A percentile compares a stretch with the other conserved stretches of the same genome.
phyloP scores from a whole-genome alignment of 2,888 invertebrate species.

The Geotrupes spiniger region DNA sequence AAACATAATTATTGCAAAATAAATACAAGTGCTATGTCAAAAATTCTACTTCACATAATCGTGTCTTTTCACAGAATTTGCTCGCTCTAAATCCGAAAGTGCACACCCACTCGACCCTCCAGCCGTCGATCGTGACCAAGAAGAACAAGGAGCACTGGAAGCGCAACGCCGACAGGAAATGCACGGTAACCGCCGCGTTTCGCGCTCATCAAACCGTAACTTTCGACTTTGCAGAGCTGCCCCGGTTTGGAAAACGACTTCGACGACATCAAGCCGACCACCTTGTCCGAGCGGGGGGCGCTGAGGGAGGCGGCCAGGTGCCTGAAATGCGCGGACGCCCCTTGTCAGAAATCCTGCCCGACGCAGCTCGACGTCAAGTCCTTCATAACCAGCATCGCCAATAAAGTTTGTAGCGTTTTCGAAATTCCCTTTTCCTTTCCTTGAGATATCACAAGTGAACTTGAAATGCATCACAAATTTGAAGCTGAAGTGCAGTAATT shows the following conservation, averaged over 20 bases:
- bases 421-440: constrained; percentile 7
- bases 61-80: constrained; percentile 73
- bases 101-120: constrained; percentile 69
- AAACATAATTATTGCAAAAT: too few relatives aligned
- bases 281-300: constrained; percentile 92
- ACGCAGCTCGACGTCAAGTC: constrained; percentile 96
- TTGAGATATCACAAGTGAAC: too few relatives aligned
- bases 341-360: constrained; percentile 98
- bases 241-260: constrained; percentile 80
- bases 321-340: constrained; percentile 92
- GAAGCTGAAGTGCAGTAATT: not conserved
- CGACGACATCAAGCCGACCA: constrained; percentile 96
- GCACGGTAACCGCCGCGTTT: constrained; percentile 66
- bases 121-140: constrained; percentile 86
- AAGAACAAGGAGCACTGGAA: constrained; percentile 92
- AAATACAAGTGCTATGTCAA: too few relatives aligned
- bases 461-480: not conserved
- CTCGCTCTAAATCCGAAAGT: constrained; percentile 82
- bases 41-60: too few relatives aligned
- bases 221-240: constrained; percentile 65
- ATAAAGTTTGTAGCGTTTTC: constrained; percentile 67
- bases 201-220: not conserved
- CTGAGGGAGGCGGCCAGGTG: constrained; percentile 85
- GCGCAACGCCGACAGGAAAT: constrained; percentile 81
- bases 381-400: constrained; percentile 95